Evolutionary conservation across 2,888 invertebrate species (phyloP), one percentile per base, ranked within the genome.

Genomic region (Erebia aethiops): DNA sequence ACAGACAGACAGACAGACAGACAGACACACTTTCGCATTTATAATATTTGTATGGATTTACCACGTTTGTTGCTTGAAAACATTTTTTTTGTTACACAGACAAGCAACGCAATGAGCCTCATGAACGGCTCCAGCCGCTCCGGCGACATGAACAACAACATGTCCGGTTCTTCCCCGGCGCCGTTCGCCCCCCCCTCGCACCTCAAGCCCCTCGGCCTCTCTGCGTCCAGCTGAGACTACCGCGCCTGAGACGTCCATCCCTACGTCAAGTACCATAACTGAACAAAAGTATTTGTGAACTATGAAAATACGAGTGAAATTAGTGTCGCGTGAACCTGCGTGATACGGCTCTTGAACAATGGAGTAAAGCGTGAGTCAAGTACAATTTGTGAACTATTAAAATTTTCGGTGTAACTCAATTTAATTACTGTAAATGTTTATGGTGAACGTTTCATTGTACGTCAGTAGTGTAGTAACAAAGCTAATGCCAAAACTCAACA

Each of bases 101-200:
- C 90, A 56, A 92, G 85, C 84, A 90, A 89, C 80, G 86, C 91
- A 2, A 91, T 93, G 90, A 84, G 84, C 56, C 85, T 95, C 80
- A 94, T 95, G 92, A 95, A 95, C 85, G 95, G 93, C 49, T 89
- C 92, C 2, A 82, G 87, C 74, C 84, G 91, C 71, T 88, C 95
- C 67, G 95, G 95, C n/a, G 95, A 95, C 84, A 87, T 95, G 78
- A 95, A 95, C 92, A 95, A 95, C 91, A 95, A 95, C 88, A 95
- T 95, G 95, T 95, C 95, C 16, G 94, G 92, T 75, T 84, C 94
- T 74, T 90, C 90, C 35, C 86, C 92, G 58, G 91, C 92, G 18
- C 82, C 90, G 51, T 91, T 90, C 82, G 81, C 84, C 71, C 86
- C 94, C 1, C 94, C 94, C 73, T 87, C 94, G 79, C 95, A 94